Evolutionary conservation across 2,113 vertebrate genomes (phyloP).

Genomic region (Anoura caudifer): DNA sequence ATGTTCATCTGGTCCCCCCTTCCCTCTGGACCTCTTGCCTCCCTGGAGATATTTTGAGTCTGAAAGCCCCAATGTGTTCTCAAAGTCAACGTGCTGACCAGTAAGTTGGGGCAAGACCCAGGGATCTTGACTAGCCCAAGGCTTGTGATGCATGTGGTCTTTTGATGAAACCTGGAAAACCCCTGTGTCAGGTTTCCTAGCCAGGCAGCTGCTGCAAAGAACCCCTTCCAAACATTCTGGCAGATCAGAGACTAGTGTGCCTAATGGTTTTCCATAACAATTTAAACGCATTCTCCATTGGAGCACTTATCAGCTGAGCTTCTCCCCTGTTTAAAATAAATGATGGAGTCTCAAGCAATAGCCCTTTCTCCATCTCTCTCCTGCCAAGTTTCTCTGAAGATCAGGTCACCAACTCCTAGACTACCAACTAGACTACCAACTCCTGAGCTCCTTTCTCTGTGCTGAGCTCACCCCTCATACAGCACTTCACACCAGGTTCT

Average conservation of each 20-base stretch:
- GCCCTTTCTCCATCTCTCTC: not conserved
- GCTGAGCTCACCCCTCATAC: not conserved
- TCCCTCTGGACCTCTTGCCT: not conserved
- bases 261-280: not conserved
- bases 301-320: not conserved
- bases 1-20: not conserved
- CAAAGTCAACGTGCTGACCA: not conserved
- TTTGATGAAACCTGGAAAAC: not conserved
- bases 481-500: not conserved
- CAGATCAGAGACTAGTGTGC: not conserved
- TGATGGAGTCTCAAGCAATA: not conserved
- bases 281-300: not conserved
- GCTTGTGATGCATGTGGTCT: not conserved
- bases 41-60: not conserved
- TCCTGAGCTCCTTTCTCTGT: not conserved
- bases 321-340: slow-evolving; percentile 14
- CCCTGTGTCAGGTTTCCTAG: not conserved
- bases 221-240: slow-evolving; percentile 8
- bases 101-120: not conserved
- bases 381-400: not conserved
- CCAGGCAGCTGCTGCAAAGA: not conserved
- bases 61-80: not conserved
- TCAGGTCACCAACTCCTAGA: not conserved
- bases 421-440: not conserved
- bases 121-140: not conserved